Conservation (phyloP, 2,113 vertebrate genomes). For the Prionailurus viverrinus region DNA sequence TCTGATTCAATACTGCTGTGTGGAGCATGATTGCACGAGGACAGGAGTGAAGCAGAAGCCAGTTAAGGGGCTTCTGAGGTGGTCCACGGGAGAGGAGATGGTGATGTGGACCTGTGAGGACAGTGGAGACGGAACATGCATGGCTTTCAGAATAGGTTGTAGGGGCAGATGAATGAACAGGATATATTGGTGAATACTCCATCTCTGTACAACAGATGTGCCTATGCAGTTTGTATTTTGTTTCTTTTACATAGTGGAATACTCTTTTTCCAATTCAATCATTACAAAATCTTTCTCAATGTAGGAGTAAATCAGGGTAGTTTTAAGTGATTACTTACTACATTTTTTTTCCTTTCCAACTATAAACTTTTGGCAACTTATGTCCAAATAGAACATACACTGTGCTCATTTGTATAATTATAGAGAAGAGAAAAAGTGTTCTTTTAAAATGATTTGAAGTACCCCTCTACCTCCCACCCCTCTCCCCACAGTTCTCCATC, state of each 20-base stretch:
- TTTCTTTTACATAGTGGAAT: neutral
- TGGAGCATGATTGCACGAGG: neutral
- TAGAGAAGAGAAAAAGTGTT: neutral
- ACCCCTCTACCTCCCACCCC: too few relatives aligned
- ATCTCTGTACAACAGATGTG: neutral
- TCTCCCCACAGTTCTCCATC: neutral
- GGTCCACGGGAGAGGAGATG: neutral
- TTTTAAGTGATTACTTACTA: neutral
- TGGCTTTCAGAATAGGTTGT: neutral
- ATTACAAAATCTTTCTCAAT: neutral
- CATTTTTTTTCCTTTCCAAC: neutral
- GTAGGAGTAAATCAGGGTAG: neutral
- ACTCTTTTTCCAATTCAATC: neutral
- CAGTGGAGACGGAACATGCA: rapidly evolving
- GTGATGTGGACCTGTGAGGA: rapidly evolving
- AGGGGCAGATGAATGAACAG: rapidly evolving
- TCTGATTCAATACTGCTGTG: neutral
- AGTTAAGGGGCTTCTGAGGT: neutral
- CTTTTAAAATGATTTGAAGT: neutral
- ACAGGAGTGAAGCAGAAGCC: neutral
- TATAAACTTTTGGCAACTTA: neutral
- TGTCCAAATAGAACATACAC: neutral
- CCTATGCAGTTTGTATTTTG: neutral
- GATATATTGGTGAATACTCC: neutral
- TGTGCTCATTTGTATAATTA: neutral